Evolutionary conservation across 2,113 vertebrate genomes (phyloP).

Genomic region (Columbina picui): DNA sequence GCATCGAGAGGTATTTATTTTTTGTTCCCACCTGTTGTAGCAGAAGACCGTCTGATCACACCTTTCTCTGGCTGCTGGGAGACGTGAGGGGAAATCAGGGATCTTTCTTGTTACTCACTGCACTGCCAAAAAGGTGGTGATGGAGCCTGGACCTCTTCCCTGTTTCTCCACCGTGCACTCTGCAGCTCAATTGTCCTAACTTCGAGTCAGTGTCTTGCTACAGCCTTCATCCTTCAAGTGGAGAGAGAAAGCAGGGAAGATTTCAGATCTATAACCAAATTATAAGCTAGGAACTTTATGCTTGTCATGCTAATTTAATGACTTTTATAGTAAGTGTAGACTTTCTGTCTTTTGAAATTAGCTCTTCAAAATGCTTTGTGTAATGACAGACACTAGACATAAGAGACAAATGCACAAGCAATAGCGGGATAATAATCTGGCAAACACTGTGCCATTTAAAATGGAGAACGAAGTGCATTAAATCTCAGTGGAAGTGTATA

Average conservation of each 20-base stretch:
- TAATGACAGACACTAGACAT: slow-evolving; percentile 75
- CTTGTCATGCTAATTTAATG: slow-evolving; percentile 74
- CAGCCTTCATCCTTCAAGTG: slow-evolving; percentile 37
- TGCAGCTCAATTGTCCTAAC: neutral
- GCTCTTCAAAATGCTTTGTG: slow-evolving; percentile 73
- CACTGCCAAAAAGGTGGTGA: neutral
- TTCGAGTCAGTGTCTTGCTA: neutral
- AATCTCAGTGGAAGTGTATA: neutral
- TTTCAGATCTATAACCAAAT: slow-evolving; percentile 72
- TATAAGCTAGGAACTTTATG: slow-evolving; percentile 68
- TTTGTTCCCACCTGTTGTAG: slow-evolving; percentile 50
- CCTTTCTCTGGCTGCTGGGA: neutral
- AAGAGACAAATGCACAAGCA: slow-evolving; percentile 67
- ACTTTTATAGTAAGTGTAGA: slow-evolving; percentile 73
- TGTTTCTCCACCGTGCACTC: neutral
- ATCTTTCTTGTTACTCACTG: neutral
- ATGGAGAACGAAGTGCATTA: slow-evolving; percentile 41
- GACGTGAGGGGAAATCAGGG: neutral
- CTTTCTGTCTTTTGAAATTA: slow-evolving; percentile 76
- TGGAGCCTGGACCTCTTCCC: neutral
- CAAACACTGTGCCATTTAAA: slow-evolving; percentile 57
- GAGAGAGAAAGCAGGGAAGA: slow-evolving; percentile 45
- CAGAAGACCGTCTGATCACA: neutral
- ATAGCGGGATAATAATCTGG: slow-evolving; percentile 66
- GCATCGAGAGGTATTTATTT: neutral